Evolutionary conservation across 1,140 invertebrate genomes (phyloP), one percentile per base, ranked within the genome.

Genomic region (Drosophila burlai): DNA sequence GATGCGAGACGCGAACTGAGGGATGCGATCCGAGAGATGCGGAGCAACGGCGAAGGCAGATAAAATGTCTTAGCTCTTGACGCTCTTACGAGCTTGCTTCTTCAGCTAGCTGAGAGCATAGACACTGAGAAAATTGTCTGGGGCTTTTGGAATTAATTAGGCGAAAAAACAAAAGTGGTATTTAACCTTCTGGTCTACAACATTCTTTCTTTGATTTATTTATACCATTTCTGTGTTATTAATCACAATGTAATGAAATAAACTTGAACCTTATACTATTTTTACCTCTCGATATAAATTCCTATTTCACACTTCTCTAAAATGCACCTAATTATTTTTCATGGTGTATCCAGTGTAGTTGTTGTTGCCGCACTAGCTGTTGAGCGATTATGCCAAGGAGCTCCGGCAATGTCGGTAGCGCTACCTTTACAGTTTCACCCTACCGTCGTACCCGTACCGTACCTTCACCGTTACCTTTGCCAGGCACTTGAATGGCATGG

Each of bases 361-460:
- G 40, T 78, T 77, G 46, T 72, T 73, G 73, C 58, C 43, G 47
- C 31, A 29, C 38, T 68, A 68, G 67, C 49, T 69, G 76, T 89
- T 89, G 84, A 89, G 83, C 83, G 83, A 87, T 87, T 87, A 87
- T 87, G 83, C 83, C 84, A 89, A 87, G 83, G 80, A 89, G 80
- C 76, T 66, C n/a, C 64, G 31, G 34, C 60, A 57, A 60, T 63
- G 61, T 72, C 58, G 57, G 60, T 67, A 24, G 50, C 76, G 50
- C 38, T 80, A 50, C 67, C 54, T 72, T 50, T 73, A 59, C 68
- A 43, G 43, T 65, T 62, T 62, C 24, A 18, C 58, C 63, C 36
- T 45, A 6, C 24, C 46, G 8, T 11, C 46, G 4, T 16, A n/a
- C 21, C 60, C 21, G 7, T 16, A 4, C 21, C 21, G 7, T 36